These are phyloP conservation scores for Uloborus diversus DNA, from an alignment of 1,140 invertebrate species.

Conservation along the genomic window DNA sequence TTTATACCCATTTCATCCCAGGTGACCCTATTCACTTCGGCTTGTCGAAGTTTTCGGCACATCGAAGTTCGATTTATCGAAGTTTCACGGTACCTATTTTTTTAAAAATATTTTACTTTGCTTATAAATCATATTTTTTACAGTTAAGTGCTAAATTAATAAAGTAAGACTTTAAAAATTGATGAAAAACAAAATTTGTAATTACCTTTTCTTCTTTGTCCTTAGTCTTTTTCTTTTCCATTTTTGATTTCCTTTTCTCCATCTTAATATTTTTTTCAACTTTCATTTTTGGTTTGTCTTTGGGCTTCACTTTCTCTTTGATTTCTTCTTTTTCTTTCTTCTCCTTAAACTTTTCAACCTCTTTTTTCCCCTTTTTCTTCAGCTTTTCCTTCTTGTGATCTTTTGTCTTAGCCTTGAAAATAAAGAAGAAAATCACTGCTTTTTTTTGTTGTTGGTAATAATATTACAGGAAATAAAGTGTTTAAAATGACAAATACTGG, in stretches of 20 bases:
- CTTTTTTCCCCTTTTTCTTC: slow-evolving; percentile 53
- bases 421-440: neutral
- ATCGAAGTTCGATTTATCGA: too few relatives aligned
- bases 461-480: neutral
- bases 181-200: too few relatives aligned
- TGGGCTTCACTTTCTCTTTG: slow-evolving; percentile 33
- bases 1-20: too few relatives aligned
- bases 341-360: slow-evolving; percentile 27
- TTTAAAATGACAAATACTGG: too few relatives aligned
- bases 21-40: too few relatives aligned
- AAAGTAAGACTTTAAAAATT: too few relatives aligned
- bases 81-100: too few relatives aligned
- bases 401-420: slow-evolving; percentile 32
- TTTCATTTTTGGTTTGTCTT: slow-evolving; percentile 41
- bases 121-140: too few relatives aligned
- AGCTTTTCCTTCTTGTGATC: slow-evolving; percentile 48
- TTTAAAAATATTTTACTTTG: too few relatives aligned
- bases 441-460: neutral
- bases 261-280: slow-evolving; percentile 40
- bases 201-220: slow-evolving; percentile 47
- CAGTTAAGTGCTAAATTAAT: too few relatives aligned
- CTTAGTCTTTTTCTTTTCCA: slow-evolving; percentile 49
- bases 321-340: slow-evolving; percentile 44
- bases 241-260: slow-evolving; percentile 52
- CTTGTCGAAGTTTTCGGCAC: too few relatives aligned